These are phyloP conservation scores for Thera obeliscata DNA, from an alignment of 2,888 invertebrate species.

Conservation along the genomic window DNA sequence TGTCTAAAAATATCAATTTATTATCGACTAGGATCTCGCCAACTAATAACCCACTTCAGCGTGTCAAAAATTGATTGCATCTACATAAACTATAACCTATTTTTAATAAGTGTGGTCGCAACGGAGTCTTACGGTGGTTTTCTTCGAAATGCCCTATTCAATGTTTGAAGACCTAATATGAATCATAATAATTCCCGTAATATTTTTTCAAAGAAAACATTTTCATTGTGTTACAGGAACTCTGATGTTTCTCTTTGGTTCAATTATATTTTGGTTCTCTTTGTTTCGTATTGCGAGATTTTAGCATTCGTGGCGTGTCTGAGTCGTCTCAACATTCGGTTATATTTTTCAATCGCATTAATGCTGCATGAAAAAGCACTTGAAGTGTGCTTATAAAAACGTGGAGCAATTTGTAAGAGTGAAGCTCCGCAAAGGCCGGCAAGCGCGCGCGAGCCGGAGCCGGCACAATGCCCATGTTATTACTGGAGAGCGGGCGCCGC, in stretches of 20 bases:
- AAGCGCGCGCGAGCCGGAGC: slow-evolving; percentile 6
- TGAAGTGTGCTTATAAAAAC: slow-evolving; percentile 37
- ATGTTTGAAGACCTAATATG: neutral
- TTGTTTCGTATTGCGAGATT: slow-evolving; percentile 5
- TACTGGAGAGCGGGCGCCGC: slow-evolving; percentile 37
- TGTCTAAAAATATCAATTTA: neutral
- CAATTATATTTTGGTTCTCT: slow-evolving; percentile 23
- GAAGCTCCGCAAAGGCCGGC: slow-evolving; percentile 27
- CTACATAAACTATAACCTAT: neutral
- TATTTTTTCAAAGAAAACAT: slow-evolving; percentile 22
- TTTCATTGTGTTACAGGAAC: slow-evolving; percentile 23
- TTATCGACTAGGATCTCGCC: neutral
- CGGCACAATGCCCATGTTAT: slow-evolving; percentile 43
- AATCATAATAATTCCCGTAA: neutral
- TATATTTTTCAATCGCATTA: slow-evolving; percentile 19
- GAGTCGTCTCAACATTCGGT: neutral
- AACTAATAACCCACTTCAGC: neutral
- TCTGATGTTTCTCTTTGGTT: slow-evolving; percentile 18
- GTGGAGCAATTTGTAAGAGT: slow-evolving; percentile 36
- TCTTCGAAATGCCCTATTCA: neutral
- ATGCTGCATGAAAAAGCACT: slow-evolving; percentile 22
- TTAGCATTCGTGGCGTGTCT: neutral
- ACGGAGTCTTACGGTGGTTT: slow-evolving; percentile 3
- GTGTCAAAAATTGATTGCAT: neutral
- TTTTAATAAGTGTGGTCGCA: neutral